These are phyloP conservation scores for Drosophila truncata DNA, from an alignment of 1,140 invertebrate genomes.

Conservation along the genomic window DNA sequence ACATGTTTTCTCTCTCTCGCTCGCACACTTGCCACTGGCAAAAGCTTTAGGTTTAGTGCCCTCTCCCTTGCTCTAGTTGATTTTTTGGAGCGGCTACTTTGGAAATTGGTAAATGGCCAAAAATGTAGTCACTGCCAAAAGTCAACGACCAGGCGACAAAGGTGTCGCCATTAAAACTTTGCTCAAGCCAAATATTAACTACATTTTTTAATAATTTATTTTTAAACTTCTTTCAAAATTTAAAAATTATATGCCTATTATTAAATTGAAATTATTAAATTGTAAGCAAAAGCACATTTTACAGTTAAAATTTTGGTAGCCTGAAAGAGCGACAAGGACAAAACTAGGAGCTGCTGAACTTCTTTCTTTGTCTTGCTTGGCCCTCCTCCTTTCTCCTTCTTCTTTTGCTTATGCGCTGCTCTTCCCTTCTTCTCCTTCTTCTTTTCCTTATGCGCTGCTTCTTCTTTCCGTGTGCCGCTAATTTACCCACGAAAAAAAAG, in stretches of 20 bases:
- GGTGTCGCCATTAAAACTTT: too few relatives aligned
- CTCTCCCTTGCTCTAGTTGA: constrained; percentile 5
- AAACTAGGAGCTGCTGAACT: constrained; percentile 34
- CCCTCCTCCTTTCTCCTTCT: not conserved
- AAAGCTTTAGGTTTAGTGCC: not conserved
- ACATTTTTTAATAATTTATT: too few relatives aligned
- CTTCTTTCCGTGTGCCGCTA: constrained; percentile 23
- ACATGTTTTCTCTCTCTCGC: constrained; percentile 40
- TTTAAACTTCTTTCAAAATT: too few relatives aligned
- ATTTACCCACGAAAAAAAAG: constrained; percentile 32
- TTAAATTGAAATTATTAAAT: too few relatives aligned
- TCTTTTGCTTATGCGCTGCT: not conserved
- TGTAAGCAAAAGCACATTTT: too few relatives aligned
- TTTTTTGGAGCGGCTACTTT: constrained; percentile 3
- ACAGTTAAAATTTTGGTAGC: constrained; percentile 10
- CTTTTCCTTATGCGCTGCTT: constrained; percentile 4
- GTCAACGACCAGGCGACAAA: constrained; percentile 62
- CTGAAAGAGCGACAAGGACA: constrained; percentile 26
- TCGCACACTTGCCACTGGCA: constrained; percentile 18
- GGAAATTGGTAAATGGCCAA: constrained; percentile 5
- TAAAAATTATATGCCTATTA: not conserved
- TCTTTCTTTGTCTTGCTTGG: constrained; percentile 22
- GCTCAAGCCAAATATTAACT: too few relatives aligned
- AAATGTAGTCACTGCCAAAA: constrained; percentile 47
- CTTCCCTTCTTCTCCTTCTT: constrained; percentile 12